phyloP scores from a whole-genome alignment of 2,113 vertebrate species.

The Phalacrocorax carbo region DNA sequence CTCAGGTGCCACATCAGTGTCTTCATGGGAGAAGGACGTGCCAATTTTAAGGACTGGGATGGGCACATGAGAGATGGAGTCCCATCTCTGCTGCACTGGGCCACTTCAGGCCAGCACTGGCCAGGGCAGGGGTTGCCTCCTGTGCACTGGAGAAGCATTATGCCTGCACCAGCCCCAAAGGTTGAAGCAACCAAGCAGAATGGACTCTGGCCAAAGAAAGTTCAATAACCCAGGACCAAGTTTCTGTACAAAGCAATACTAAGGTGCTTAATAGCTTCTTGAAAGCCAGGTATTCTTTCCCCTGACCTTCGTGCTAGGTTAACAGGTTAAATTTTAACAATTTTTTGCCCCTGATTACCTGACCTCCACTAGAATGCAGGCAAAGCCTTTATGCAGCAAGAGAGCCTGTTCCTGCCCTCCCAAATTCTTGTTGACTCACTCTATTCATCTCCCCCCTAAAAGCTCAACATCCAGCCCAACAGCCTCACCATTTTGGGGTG shows the following conservation, averaged over 20 bases:
- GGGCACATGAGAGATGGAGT: rapidly evolving
- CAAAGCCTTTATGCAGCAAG: neutral
- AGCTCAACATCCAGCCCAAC: neutral
- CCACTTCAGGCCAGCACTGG: neutral
- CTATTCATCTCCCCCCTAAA: neutral
- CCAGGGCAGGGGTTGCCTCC: neutral
- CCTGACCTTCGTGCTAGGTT: neutral
- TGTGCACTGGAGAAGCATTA: rapidly evolving
- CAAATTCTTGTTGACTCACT: neutral
- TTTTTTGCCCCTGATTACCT: neutral
- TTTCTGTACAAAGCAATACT: neutral
- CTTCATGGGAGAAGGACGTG: rapidly evolving
- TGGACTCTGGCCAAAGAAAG: neutral
- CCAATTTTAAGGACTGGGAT: neutral
- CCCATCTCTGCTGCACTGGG: neutral
- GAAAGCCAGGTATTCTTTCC: neutral
- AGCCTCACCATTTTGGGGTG: neutral
- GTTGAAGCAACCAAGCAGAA: neutral
- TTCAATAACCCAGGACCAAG: neutral
- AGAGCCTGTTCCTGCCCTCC: neutral
- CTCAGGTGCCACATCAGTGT: neutral
- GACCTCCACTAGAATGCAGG: neutral
- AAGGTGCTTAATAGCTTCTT: neutral
- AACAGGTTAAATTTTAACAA: constrained; percentile 39
- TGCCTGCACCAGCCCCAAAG: neutral